Conservation (phyloP, 2,797 vertebrate species). For the Coregonus suidteri region DNA sequence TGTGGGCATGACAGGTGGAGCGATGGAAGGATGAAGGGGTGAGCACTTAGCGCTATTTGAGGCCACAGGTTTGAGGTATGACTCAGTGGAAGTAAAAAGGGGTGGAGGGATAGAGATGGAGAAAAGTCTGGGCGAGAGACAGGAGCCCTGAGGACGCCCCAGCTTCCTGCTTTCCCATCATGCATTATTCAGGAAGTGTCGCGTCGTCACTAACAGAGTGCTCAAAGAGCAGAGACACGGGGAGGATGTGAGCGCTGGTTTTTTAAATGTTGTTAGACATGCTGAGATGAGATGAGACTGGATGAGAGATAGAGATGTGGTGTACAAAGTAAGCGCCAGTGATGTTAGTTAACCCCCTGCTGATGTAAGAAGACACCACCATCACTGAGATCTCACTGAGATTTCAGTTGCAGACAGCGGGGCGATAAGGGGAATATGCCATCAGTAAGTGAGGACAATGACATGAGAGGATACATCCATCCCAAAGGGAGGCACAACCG, state of each 20-base stretch:
- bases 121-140: not conserved
- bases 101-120: not conserved
- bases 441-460: too few species aligned
- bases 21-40: not conserved
- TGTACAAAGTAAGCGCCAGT: not conserved
- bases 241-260: constrained; percentile 48
- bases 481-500: too few species aligned
- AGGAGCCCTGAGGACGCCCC: not conserved
- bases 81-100: too few species aligned
- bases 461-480: too few species aligned
- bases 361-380: not conserved
- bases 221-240: constrained; percentile 26
- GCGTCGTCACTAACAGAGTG: constrained; percentile 35
- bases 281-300: not conserved
- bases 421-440: too few species aligned
- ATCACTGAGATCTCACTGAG: not conserved
- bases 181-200: constrained; percentile 63
- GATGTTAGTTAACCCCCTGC: not conserved
- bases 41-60: too few species aligned
- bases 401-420: too few species aligned
- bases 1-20: not conserved
- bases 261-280: constrained; percentile 31
- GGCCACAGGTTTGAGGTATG: too few species aligned
- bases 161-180: constrained; percentile 55
- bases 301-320: not conserved